These are phyloP conservation scores for Myopa testacea DNA, from an alignment of 2,888 invertebrate genomes.

Conservation along the genomic window DNA sequence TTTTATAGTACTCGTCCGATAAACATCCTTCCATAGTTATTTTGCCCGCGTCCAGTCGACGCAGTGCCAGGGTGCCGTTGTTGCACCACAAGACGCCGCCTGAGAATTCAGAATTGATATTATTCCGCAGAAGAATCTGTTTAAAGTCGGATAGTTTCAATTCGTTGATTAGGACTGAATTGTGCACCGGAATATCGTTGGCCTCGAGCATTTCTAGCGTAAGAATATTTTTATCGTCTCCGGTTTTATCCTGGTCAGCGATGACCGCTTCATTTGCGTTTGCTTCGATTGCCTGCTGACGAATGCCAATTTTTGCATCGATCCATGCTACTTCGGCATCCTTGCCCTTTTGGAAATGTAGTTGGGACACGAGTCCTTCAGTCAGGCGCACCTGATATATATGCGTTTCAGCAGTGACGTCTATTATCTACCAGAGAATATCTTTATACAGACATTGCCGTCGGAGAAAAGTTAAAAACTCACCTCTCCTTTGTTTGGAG, in stretches of 20 bases:
- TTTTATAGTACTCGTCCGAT: slow-evolving; percentile 94
- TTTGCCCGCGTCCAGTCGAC: slow-evolving; percentile 90
- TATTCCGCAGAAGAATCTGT: slow-evolving; percentile 79
- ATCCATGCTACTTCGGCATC: slow-evolving; percentile 98
- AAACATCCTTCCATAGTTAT: slow-evolving; percentile 94
- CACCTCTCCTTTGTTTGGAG: slow-evolving; percentile 83
- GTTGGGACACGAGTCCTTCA: slow-evolving; percentile 88
- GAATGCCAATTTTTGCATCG: slow-evolving; percentile 79
- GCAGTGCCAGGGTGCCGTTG: slow-evolving; percentile 88
- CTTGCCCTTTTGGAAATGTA: slow-evolving; percentile 86
- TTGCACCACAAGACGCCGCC: slow-evolving; percentile 95
- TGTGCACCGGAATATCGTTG: slow-evolving; percentile 75
- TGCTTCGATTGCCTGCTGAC: slow-evolving; percentile 73
- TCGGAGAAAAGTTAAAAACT: not conserved
- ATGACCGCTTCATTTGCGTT: slow-evolving; percentile 55
- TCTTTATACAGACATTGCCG: not conserved
- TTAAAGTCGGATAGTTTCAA: slow-evolving; percentile 93
- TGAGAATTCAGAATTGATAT: slow-evolving; percentile 87
- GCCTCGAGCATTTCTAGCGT: slow-evolving; percentile 76
- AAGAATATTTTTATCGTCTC: slow-evolving; percentile 72
- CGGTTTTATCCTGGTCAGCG: slow-evolving; percentile 47
- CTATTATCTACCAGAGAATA: slow-evolving; percentile 71
- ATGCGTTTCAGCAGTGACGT: slow-evolving; percentile 97
- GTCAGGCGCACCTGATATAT: slow-evolving; percentile 97
- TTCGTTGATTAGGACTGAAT: slow-evolving; percentile 92